Evolutionary conservation across 2,113 vertebrate genomes (phyloP).

Genomic region (Oncorhynchus clarkii): DNA sequence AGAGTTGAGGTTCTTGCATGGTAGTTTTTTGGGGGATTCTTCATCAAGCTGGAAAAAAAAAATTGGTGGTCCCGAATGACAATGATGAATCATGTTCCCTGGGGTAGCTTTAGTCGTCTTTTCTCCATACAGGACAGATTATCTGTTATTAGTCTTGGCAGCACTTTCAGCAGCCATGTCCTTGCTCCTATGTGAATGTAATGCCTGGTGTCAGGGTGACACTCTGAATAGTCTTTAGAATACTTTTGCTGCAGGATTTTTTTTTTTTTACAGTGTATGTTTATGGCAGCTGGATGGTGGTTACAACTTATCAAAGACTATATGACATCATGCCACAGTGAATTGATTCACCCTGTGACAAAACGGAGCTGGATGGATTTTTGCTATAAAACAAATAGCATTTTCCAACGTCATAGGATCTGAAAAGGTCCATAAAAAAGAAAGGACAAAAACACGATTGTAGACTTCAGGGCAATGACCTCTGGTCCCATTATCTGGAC

Average conservation of each 20-base stretch:
- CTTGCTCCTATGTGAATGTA: slow-evolving; percentile 33
- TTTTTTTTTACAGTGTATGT: neutral
- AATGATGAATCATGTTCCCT: slow-evolving; percentile 39
- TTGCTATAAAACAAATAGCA: no score
- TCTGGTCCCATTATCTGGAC: neutral
- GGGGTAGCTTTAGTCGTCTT: slow-evolving; percentile 21
- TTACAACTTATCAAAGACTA: neutral
- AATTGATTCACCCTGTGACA: neutral
- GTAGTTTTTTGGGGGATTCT: neutral
- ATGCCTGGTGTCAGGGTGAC: slow-evolving; percentile 38
- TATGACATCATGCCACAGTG: neutral
- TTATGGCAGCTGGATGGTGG: slow-evolving; percentile 12
- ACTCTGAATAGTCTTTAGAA: slow-evolving; percentile 16
- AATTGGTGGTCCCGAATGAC: slow-evolving; percentile 23
- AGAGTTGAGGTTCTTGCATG: neutral
- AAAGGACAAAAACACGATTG: neutral
- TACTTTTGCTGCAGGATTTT: slow-evolving; percentile 10
- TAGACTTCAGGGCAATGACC: no score
- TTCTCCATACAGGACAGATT: slow-evolving; percentile 26
- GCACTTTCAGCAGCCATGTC: slow-evolving; percentile 37
- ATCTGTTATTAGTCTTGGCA: slow-evolving; percentile 45
- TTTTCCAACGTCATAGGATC: no score
- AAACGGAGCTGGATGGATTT: neutral
- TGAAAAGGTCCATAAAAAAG: neutral
- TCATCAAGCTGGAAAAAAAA: slow-evolving; percentile 12